Conservation (phyloP, 2,113 vertebrate genomes). For the Psittacus erithacus region DNA sequence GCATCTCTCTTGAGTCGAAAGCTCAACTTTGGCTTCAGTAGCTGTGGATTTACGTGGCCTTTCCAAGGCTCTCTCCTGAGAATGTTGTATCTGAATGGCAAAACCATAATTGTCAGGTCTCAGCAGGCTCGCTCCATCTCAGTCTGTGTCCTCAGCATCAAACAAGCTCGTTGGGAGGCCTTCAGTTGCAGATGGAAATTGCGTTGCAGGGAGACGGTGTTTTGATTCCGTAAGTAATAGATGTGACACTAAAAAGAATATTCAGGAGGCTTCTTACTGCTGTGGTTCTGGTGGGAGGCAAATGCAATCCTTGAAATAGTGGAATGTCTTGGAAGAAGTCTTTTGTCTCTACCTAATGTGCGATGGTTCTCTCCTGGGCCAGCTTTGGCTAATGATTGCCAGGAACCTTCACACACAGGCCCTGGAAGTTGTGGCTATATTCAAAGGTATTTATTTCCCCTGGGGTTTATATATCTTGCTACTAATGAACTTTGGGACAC, state of each 20-base stretch:
- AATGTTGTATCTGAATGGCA: neutral
- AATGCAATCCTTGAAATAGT: neutral
- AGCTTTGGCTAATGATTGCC: neutral
- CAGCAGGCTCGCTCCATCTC: neutral
- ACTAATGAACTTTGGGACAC: neutral
- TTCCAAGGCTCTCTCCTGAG: neutral
- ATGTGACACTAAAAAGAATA: neutral
- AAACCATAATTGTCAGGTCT: neutral
- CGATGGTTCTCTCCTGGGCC: neutral
- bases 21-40: fast-evolving
- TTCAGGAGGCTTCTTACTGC: neutral
- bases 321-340: neutral
- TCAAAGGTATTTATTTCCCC: neutral
- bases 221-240: neutral
- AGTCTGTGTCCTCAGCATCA: neutral
- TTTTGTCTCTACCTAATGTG: neutral
- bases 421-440: neutral
- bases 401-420: neutral
- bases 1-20: neutral
- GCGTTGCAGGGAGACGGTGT: fast-evolving
- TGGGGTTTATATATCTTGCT: neutral
- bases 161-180: neutral
- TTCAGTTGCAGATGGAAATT: neutral
- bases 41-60: neutral
- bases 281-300: neutral